phyloP scores from a whole-genome alignment of 2,113 vertebrate species.

The Lamprotornis superbus region DNA sequence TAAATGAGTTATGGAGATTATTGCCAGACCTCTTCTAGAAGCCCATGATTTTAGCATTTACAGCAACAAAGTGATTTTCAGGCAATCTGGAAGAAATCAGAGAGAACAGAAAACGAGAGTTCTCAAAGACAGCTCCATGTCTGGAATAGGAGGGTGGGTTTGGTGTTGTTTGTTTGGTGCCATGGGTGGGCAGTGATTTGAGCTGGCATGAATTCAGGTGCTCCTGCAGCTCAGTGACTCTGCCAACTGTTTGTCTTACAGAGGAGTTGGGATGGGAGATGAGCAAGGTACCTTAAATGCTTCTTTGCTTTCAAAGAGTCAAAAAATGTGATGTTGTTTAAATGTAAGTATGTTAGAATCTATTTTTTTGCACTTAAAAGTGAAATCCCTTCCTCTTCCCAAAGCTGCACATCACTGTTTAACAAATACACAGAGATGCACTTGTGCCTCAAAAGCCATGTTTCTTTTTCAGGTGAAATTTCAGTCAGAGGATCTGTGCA shows the following conservation, averaged over 20 bases:
- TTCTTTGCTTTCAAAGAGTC: not conserved
- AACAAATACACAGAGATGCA: not conserved
- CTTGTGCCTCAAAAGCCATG: not conserved
- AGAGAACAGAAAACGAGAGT: not conserved
- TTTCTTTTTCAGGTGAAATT: not conserved
- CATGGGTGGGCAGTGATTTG: not conserved
- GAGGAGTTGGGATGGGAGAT: not conserved
- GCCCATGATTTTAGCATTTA: not conserved
- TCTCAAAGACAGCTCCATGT: not conserved
- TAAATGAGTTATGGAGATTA: not conserved
- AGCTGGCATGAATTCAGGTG: rapidly evolving
- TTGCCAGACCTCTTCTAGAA: not conserved
- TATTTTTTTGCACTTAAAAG: not conserved
- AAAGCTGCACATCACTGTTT: not conserved
- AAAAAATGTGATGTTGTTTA: rapidly evolving
- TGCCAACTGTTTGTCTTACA: not conserved
- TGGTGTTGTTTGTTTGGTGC: not conserved
- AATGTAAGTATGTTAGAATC: not conserved
- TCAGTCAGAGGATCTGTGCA: not conserved
- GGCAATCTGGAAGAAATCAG: not conserved
- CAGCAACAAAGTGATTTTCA: not conserved
- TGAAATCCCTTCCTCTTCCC: not conserved
- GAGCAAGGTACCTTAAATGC: not conserved
- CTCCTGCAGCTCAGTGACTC: not conserved
- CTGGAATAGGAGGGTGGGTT: not conserved